phyloP scores from a whole-genome alignment of 2,113 vertebrate genomes.

The Dermatemys mawii region DNA sequence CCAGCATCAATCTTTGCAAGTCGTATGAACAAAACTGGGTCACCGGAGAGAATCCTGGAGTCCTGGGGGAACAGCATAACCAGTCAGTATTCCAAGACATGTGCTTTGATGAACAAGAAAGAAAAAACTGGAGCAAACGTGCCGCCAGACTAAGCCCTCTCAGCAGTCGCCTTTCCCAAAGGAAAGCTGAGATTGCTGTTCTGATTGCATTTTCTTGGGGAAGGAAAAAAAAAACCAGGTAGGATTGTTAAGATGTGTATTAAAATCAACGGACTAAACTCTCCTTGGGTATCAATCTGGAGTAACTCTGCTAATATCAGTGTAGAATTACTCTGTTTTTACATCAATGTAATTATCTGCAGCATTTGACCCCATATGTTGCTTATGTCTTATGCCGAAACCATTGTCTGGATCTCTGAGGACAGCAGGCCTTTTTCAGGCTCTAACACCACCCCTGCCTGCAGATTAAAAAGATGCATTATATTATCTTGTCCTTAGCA shows the following conservation, averaged over 20 bases:
- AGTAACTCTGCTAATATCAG: not conserved
- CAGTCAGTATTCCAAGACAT: not conserved
- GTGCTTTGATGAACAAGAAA: not conserved
- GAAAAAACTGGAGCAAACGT: not conserved
- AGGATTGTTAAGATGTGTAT: not conserved
- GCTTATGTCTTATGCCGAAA: rapidly evolving
- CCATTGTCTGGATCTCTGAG: not conserved
- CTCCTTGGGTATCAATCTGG: not conserved
- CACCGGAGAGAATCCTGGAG: not conserved
- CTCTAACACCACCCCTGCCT: not conserved
- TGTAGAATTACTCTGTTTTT: not conserved
- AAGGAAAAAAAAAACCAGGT: not conserved
- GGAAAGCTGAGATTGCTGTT: not conserved
- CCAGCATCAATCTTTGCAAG: not conserved
- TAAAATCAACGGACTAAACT: not conserved
- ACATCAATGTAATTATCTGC: not conserved
- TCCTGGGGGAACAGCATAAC: not conserved
- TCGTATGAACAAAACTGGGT: not conserved
- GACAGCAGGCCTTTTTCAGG: not conserved
- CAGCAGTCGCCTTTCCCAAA: not conserved
- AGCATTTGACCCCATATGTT: not conserved
- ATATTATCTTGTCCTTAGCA: not conserved
- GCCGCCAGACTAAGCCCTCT: not conserved
- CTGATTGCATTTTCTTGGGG: not conserved
- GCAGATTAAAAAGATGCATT: not conserved